Base-by-base conservation (phyloP, 1,140 invertebrate genomes). In the Prorops nasuta region DNA sequence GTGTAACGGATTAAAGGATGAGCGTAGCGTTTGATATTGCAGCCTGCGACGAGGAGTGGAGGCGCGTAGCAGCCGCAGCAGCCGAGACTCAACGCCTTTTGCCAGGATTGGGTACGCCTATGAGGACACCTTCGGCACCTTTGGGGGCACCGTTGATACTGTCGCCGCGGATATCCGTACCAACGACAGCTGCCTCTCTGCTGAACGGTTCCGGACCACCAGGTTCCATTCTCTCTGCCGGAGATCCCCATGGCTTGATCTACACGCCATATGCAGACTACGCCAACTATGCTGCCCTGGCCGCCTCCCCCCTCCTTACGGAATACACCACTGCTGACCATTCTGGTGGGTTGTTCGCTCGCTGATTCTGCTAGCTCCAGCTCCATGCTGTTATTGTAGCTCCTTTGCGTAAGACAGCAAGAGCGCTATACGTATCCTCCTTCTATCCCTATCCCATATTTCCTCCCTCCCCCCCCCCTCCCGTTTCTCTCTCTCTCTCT, bases 331-430 rank as follows among this genome's bases (percentile, higher is more conserved):
- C 84, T 62, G 80, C 84, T 66, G 90, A 94, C 82, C 90, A 92
- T 85, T 89, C 90, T 84, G 92, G 92, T 94, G 92, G 91, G 91
- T 94, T 91, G 77, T 91, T 90, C 85, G 88, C 88, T 82, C 88
- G 87, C 78, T 83, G 79, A 80, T 67, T n/a, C n/a, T n/a, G 66
- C 67, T 75, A 67, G 64, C 58, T 31, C 37, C 36, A 48, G 53
- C 58, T 37, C 54, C 49, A 44, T 42, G 35, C 56, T 53, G 45
- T 43, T 35, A 49, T 48, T 43, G 38, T 44, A 45, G 45, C 51
- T 37, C 39, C 34, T 40, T 44, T n/a, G n/a, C n/a, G n/a, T n/a
- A n/a, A n/a, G n/a, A n/a, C n/a, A n/a, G n/a, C n/a, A n/a, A n/a
- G n/a, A n/a, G n/a, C n/a, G n/a, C n/a, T n/a, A n/a, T n/a, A n/a